Percentiles rank a stretch among this genome's conserved stretches.
Evolutionary conservation across 2,113 vertebrate species (phyloP).

Genomic region (Alexandromys fortis): DNA sequence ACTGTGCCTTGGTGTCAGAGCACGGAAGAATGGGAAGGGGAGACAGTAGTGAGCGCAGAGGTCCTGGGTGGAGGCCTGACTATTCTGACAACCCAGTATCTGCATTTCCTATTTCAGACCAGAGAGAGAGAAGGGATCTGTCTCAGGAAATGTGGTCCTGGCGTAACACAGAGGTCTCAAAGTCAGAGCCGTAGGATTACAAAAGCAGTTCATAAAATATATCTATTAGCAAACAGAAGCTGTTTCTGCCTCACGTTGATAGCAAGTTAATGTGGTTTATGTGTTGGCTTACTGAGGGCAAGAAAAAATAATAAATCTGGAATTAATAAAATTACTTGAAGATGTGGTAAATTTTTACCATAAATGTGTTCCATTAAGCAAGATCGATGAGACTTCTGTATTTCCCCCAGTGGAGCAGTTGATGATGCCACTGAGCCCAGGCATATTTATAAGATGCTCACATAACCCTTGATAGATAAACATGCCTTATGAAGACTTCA

Average conservation of each 20-base stretch:
- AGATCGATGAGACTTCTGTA: constrained; percentile 61
- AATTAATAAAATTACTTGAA: constrained; percentile 76
- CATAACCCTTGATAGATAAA: neutral
- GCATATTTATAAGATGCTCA: constrained; percentile 50
- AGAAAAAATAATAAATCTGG: constrained; percentile 66
- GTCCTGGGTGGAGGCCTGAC: neutral
- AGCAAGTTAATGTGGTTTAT: constrained; percentile 58
- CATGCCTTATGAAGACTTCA: constrained; percentile 40
- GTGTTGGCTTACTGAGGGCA: constrained; percentile 61
- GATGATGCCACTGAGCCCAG: constrained; percentile 29
- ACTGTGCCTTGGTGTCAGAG: neutral
- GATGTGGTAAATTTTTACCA: constrained; percentile 66
- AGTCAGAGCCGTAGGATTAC: neutral
- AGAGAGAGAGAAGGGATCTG: neutral
- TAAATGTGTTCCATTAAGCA: constrained; percentile 74
- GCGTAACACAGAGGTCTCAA: neutral
- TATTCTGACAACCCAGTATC: neutral
- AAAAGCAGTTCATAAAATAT: constrained; percentile 33
- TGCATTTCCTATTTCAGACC: neutral
- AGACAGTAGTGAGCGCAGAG: neutral
- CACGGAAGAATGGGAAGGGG: neutral
- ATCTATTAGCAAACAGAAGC: neutral
- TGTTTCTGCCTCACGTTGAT: neutral
- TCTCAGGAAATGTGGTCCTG: neutral
- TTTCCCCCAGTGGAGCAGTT: constrained; percentile 55